Evolutionary conservation across 1,140 invertebrate genomes (phyloP), one percentile per base, ranked within the genome.

Genomic region (Trachymyrmex cornetzi): DNA sequence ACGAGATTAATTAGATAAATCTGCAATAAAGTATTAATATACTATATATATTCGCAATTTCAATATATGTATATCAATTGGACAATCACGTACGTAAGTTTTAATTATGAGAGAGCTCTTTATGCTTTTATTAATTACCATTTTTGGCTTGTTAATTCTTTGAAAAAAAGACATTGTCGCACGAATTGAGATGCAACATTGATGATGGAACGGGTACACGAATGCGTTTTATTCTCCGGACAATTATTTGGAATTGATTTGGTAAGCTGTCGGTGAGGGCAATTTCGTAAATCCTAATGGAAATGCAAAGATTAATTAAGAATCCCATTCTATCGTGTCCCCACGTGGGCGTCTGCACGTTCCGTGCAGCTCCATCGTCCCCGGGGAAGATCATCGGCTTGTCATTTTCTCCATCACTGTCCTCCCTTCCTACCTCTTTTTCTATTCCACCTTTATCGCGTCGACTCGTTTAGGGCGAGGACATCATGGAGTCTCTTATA

Each of bases 261-360:
- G 85, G 85, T 79, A 84, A 16, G 69, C 55, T n/a, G 87, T 74
- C 87, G 69, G 86, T 30, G 44, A 81, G 84, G 74, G 92, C 90
- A 91, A 93, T 93, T 92, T 89, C 89, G 90, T 88, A 91, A 93
- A 94, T 93, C 91, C 91, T 92, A 94, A 94, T 94, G 91, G 91
- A 92, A 93, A 90, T 88, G 92, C 91, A 93, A 93, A 94, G 92
- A 94, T 94, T 94, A 94, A 94, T 94, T 94, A 94, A 94, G 92
- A 93, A 91, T 92, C 88, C 89, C 90, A 94, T 93, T 94, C 88
- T 87, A 80, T 64, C 27, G 81, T 67, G 87, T 86, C 79, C 89
- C 87, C 85, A 90, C 59, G 91, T 91, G 93, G 90, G 89, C 88
- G 89, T 91, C 84, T 87, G 79, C 84, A 84, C 77, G 72, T 74